These are phyloP conservation scores for Rostratula benghalensis DNA, from an alignment of 2,113 vertebrate genomes.

Conservation along the genomic window DNA sequence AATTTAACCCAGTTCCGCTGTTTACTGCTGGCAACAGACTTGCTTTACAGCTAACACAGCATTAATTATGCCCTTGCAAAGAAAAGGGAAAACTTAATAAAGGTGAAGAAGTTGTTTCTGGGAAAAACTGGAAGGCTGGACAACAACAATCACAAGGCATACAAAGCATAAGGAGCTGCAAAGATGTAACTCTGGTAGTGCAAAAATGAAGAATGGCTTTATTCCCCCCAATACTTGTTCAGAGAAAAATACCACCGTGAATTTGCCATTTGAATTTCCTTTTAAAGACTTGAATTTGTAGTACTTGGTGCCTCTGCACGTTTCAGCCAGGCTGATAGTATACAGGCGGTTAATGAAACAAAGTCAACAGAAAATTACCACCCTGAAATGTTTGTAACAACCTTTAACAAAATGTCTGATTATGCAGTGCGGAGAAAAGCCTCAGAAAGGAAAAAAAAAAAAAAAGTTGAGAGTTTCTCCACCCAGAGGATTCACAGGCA, in stretches of 20 bases:
- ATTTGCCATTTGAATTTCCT: neutral
- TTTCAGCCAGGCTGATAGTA: neutral
- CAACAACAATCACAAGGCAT: neutral
- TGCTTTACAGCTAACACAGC: neutral
- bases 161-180: neutral
- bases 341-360: neutral
- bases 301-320: neutral
- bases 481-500: neutral
- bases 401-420: neutral
- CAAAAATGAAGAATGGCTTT: constrained; percentile 52
- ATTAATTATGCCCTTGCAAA: neutral
- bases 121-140: neutral
- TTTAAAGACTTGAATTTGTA: neutral
- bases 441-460: neutral
- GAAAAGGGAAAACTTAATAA: neutral
- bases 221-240: neutral
- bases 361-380: neutral
- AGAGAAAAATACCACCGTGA: neutral
- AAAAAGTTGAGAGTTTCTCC: neutral
- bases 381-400: neutral
- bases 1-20: neutral
- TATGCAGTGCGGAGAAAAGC: neutral
- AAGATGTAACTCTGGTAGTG: neutral
- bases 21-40: neutral
- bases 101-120: neutral